These are phyloP conservation scores for Cephus sareptanus DNA, from an alignment of 2,888 invertebrate species.

Conservation along the genomic window DNA sequence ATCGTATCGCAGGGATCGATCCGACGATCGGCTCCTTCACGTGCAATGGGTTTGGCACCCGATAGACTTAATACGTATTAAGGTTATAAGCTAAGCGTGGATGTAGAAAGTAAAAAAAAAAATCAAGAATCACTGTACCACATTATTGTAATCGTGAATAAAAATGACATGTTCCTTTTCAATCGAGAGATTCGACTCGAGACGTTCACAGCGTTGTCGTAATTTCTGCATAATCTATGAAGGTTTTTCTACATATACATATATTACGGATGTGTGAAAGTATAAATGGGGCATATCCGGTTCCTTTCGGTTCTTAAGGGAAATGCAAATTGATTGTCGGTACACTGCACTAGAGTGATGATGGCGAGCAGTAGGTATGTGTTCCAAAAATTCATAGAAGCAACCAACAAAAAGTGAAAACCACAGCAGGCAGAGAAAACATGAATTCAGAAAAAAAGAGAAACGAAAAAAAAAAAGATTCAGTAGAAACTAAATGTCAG, in stretches of 20 bases:
- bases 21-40: not conserved
- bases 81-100: not conserved
- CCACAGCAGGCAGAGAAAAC: not conserved
- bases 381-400: conserved; percentile 27
- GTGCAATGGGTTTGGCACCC: not conserved
- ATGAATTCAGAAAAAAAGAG: conserved; percentile 11
- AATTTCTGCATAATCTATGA: not conserved
- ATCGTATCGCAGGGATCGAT: not conserved
- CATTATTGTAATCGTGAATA: not conserved
- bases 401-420: not conserved
- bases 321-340: conserved; percentile 18
- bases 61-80: not conserved
- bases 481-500: not conserved
- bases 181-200: not conserved
- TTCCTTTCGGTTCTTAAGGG: not conserved
- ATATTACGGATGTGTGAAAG: not conserved
- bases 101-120: not conserved
- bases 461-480: conserved; percentile 19
- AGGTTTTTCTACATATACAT: not conserved
- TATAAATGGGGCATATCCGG: not conserved
- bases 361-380: conserved; percentile 23
- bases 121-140: not conserved
- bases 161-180: not conserved
- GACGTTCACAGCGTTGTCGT: not conserved
- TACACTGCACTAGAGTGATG: conserved; percentile 20